These are phyloP conservation scores for Thelaira solivaga DNA, from an alignment of 2,888 invertebrate species.

Conservation along the genomic window DNA sequence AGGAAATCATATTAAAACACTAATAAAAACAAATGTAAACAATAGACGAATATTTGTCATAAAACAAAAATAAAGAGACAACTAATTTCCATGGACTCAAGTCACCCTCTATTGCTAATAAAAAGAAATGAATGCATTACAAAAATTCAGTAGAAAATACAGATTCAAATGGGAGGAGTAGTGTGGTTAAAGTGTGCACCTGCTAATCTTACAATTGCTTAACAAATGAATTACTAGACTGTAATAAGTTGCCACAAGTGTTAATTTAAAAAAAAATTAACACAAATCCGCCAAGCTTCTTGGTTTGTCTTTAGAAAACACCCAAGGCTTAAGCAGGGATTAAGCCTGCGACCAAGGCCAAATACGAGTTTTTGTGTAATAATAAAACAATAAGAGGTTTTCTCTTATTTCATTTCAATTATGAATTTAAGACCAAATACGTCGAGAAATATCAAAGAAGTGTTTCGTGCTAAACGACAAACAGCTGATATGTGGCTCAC, in stretches of 20 bases:
- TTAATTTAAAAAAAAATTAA: background rate
- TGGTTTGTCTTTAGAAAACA: too few relatives aligned
- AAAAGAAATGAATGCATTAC: slow-evolving; percentile 1
- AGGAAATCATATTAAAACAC: slow-evolving; percentile 43
- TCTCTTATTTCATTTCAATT: too few relatives aligned
- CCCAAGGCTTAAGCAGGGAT: too few relatives aligned
- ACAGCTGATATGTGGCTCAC: too few relatives aligned
- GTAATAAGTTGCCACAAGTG: slow-evolving; percentile 28
- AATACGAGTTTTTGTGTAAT: too few relatives aligned
- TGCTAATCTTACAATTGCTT: slow-evolving; percentile 47
- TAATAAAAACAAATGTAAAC: slow-evolving; percentile 58
- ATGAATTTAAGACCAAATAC: too few relatives aligned
- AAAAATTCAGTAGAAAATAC: background rate
- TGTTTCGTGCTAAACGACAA: too few relatives aligned
- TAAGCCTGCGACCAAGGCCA: too few relatives aligned
- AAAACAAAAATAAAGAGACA: slow-evolving; percentile 44
- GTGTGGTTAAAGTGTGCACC: slow-evolving; percentile 45
- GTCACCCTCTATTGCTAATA: slow-evolving; percentile 12
- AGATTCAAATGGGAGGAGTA: slow-evolving; percentile 23
- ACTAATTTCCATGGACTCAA: slow-evolving; percentile 46
- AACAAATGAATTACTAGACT: slow-evolving; percentile 36
- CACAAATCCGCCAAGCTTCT: too few relatives aligned
- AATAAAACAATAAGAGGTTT: too few relatives aligned
- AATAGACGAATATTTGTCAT: slow-evolving; percentile 54
- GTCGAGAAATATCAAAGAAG: too few relatives aligned